Evolutionary conservation across 1,140 invertebrate genomes (phyloP).

Genomic region (Venturia canescens): DNA sequence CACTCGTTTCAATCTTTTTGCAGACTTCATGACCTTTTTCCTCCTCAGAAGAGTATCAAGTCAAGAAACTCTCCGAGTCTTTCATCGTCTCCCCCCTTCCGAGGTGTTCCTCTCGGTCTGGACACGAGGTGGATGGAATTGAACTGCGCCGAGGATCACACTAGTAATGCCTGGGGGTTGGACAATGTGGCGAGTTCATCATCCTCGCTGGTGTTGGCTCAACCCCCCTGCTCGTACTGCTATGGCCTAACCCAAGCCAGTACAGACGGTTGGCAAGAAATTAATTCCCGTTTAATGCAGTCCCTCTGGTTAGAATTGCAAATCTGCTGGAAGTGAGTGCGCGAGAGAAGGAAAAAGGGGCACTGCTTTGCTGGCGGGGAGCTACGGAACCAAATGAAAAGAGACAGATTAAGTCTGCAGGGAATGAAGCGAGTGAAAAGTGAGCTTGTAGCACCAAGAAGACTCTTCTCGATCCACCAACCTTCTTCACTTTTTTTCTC

Average conservation of each 20-base stretch:
- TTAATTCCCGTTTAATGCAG: slow-evolving; percentile 75
- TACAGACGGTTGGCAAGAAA: slow-evolving; percentile 74
- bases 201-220: slow-evolving; percentile 57
- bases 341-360: slow-evolving; percentile 37
- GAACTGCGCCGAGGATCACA: neutral
- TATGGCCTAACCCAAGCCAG: slow-evolving; percentile 44
- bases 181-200: neutral
- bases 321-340: slow-evolving; percentile 62
- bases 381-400: neutral
- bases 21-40: slow-evolving; percentile 56
- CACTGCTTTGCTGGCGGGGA: neutral
- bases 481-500: neutral
- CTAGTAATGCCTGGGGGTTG: neutral
- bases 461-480: neutral
- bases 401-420: neutral
- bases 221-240: neutral
- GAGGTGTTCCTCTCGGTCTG: neutral
- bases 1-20: neutral
- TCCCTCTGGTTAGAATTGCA: slow-evolving; percentile 74
- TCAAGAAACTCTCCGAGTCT: neutral
- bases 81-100: neutral
- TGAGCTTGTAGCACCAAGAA: neutral
- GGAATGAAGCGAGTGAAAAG: slow-evolving; percentile 11
- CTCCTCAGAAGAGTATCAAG: slow-evolving; percentile 59
- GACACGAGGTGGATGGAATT: neutral